Conservation (phyloP, 37 sponge, comb jelly and placozoan genomes). For the Halichondria panicea region DNA sequence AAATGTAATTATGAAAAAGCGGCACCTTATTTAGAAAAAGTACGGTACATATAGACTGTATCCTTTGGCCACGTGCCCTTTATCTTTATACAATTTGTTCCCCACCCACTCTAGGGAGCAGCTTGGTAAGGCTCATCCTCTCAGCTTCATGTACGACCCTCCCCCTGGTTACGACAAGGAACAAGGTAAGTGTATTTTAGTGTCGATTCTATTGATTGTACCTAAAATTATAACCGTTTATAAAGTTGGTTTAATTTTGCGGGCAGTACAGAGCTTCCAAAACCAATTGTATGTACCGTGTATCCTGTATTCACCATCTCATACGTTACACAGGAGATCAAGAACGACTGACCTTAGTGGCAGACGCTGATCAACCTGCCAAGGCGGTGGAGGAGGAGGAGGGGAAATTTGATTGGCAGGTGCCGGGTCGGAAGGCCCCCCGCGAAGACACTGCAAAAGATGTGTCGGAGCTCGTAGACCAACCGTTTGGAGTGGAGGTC, state of each 20-base stretch:
- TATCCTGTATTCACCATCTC: not conserved
- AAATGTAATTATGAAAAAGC: too few species aligned
- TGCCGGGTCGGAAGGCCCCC: constrained; percentile 58
- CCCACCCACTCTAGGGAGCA: too few species aligned
- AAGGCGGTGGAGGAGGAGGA: constrained; percentile 11
- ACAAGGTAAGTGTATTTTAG: not conserved
- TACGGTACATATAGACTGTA: too few species aligned
- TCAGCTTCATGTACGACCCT: constrained; percentile 94
- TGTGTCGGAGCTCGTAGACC: constrained; percentile 43
- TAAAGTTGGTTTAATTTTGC: too few species aligned
- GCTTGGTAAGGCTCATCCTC: constrained; percentile 73
- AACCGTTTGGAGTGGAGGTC: constrained; percentile 75
- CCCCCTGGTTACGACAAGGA: constrained; percentile 80
- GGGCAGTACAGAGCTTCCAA: too few species aligned
- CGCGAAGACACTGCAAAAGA: constrained; percentile 69
- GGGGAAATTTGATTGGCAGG: constrained; percentile 94
- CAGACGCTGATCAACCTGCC: too few species aligned
- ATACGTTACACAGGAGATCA: too few species aligned
- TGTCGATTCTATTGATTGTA: not conserved
- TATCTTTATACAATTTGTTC: too few species aligned
- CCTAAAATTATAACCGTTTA: too few species aligned
- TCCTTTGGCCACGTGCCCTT: too few species aligned
- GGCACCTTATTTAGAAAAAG: too few species aligned
- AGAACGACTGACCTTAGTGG: too few species aligned
- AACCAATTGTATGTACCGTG: not conserved